Evolutionary conservation across 2,797 vertebrate genomes (phyloP).

Genomic region (Pseudocheirus occidentalis): DNA sequence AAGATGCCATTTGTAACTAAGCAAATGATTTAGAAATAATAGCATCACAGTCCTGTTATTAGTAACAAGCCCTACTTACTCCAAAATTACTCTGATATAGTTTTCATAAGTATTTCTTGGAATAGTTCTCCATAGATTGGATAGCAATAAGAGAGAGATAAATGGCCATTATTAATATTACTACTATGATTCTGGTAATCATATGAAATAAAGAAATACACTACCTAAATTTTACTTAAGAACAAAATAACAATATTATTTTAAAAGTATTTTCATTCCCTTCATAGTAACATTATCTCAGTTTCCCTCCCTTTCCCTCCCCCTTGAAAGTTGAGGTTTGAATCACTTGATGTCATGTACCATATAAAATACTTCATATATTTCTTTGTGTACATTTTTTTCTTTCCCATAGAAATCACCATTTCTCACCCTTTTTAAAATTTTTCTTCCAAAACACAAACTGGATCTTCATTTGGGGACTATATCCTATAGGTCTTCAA

Average conservation of each 20-base stretch:
- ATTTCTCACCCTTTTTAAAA: neutral
- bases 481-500: neutral
- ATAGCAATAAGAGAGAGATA: neutral
- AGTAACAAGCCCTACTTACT: neutral
- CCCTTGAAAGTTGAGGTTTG: neutral
- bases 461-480: neutral
- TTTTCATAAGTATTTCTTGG: constrained; percentile 17
- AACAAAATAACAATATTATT: neutral
- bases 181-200: neutral
- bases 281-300: neutral
- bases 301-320: neutral
- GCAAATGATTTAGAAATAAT: constrained; percentile 2
- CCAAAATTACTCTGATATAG: neutral
- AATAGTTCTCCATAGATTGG: constrained; percentile 2
- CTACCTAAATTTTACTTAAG: neutral
- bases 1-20: constrained; percentile 11
- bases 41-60: neutral
- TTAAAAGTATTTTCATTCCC: neutral
- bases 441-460: neutral
- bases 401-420: neutral
- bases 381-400: constrained; percentile 4
- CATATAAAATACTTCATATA: constrained; percentile 31
- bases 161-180: neutral
- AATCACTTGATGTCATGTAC: neutral
- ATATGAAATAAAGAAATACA: neutral